These are phyloP conservation scores for Aricia artaxerxes DNA, from an alignment of 2,888 invertebrate genomes.

Conservation along the genomic window DNA sequence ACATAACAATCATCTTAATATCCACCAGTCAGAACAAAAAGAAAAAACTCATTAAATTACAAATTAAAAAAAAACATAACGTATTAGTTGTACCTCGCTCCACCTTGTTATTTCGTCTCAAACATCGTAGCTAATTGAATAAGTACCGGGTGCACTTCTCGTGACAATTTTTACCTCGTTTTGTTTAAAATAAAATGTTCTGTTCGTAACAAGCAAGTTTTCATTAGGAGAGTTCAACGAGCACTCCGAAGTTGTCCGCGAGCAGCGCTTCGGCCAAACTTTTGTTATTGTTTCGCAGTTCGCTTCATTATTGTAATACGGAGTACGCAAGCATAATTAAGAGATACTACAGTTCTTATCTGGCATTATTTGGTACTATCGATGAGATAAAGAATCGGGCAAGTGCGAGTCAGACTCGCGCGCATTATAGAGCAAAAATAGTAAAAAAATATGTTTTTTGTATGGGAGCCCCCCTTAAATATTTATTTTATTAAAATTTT, in stretches of 20 bases:
- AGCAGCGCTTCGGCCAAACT: conserved; percentile 69
- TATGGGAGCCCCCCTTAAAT: too few species aligned
- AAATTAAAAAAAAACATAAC: neutral
- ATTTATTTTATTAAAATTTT: too few species aligned
- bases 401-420: too few species aligned
- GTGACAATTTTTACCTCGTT: conserved; percentile 54
- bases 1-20: neutral
- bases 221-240: conserved; percentile 73
- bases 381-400: conserved; percentile 39
- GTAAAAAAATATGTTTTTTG: too few species aligned
- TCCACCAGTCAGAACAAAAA: neutral
- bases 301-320: conserved; percentile 79
- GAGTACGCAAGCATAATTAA: conserved; percentile 77
- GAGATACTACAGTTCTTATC: conserved; percentile 70
- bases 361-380: conserved; percentile 74
- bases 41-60: neutral
- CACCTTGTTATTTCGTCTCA: conserved; percentile 38
- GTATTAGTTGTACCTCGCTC: conserved; percentile 1
- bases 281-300: conserved; percentile 78
- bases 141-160: conserved; percentile 45
- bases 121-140: conserved; percentile 38
- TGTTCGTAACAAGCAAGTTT: conserved; percentile 72
- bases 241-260: conserved; percentile 71
- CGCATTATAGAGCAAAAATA: too few species aligned
- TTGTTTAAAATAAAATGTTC: conserved; percentile 61